Conservation (phyloP, 1,140 invertebrate genomes). For the Cardiocondyla obscurior region DNA sequence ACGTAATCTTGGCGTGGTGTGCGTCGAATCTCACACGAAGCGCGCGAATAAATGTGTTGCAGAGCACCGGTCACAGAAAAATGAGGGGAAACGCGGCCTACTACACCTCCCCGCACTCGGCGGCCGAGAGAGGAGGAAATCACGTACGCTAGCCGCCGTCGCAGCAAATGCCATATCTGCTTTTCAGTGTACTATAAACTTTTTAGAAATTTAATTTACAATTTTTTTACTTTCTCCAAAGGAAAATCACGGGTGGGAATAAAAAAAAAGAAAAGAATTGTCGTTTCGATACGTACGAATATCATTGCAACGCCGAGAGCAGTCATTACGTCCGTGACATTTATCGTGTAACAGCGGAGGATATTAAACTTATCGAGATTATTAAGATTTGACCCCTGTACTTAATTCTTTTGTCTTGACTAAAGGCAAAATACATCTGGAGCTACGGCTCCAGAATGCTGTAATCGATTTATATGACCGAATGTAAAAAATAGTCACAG, state of each 20-base stretch:
- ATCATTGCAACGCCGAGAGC: neutral
- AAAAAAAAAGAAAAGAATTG: no score
- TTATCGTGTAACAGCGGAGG: neutral
- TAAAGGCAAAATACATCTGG: neutral
- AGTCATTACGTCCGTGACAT: neutral
- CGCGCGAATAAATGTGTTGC: no score
- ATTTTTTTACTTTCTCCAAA: neutral
- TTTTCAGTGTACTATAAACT: no score
- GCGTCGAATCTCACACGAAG: no score
- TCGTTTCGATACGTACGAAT: neutral
- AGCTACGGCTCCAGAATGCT: neutral
- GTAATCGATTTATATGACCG: neutral
- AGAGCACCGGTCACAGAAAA: no score
- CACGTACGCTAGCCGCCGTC: no score
- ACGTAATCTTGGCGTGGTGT: no score
- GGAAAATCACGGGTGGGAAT: neutral
- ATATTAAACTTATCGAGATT: neutral
- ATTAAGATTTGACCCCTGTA: neutral
- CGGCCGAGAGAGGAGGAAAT: no score
- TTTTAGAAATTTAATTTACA: neutral
- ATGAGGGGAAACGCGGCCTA: no score
- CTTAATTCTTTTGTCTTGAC: neutral
- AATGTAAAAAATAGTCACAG: neutral
- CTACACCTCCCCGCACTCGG: no score
- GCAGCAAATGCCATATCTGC: no score